These are phyloP conservation scores for Leguminivora glycinivorella DNA, from an alignment of 1,140 invertebrate genomes.

Conservation along the genomic window DNA sequence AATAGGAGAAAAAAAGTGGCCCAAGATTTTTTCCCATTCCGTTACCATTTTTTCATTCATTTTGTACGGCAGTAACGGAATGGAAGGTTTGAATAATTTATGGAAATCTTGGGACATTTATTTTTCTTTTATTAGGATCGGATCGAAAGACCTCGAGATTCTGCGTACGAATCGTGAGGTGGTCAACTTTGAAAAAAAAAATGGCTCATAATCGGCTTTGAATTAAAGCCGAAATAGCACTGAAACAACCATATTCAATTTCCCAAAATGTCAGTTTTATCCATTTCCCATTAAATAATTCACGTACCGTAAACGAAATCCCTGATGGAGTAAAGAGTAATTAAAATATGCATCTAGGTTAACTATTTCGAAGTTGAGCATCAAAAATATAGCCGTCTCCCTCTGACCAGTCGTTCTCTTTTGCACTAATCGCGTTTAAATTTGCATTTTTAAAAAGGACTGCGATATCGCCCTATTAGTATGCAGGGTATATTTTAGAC, in stretches of 20 bases:
- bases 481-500: constrained; percentile 17
- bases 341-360: constrained; percentile 23
- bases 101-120: too few species aligned
- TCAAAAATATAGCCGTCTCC: background rate
- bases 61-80: too few species aligned
- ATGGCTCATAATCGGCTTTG: too few species aligned
- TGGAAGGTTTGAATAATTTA: too few species aligned
- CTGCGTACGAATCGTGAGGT: too few species aligned
- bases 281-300: background rate
- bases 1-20: too few species aligned
- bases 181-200: too few species aligned
- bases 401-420: background rate
- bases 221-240: too few species aligned
- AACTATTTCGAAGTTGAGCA: background rate
- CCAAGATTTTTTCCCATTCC: too few species aligned
- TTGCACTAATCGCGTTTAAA: constrained; percentile 13
- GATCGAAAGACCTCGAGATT: too few species aligned
- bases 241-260: background rate
- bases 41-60: too few species aligned
- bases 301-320: constrained; percentile 4
- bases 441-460: constrained; percentile 13
- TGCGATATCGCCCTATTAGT: background rate
- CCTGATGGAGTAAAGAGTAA: constrained; percentile 13
- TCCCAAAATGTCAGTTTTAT: background rate
- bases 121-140: too few species aligned